A percentile compares a stretch with the other conserved stretches of the same genome.
These are phyloP conservation scores for Damaliscus lunatus DNA, from an alignment of 2,113 vertebrate species.

Conservation along the genomic window DNA sequence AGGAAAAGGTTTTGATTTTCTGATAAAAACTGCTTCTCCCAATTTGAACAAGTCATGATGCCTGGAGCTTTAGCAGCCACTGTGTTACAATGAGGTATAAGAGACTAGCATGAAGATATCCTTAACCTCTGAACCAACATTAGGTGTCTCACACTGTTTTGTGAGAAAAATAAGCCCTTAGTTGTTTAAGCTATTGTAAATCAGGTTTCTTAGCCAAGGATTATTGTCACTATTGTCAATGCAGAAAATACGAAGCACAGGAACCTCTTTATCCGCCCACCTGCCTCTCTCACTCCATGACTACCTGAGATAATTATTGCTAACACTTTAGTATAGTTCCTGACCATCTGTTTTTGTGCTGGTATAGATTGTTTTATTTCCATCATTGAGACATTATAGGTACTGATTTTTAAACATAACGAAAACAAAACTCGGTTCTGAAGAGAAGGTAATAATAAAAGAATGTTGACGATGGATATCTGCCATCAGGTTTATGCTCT, in stretches of 20 bases:
- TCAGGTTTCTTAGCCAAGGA: background rate
- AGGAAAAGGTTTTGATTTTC: background rate
- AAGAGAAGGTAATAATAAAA: background rate
- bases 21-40: background rate
- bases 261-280: background rate
- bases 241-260: background rate
- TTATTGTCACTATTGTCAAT: background rate
- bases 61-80: background rate
- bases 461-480: background rate
- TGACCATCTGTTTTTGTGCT: background rate
- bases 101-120: background rate
- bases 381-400: background rate
- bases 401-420: conserved; percentile 21
- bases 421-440: background rate
- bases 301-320: background rate
- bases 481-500: background rate
- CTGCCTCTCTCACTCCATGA: background rate
- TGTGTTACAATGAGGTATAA: background rate
- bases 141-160: background rate
- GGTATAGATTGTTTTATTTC: background rate
- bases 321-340: background rate
- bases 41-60: background rate
- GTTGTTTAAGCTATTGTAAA: background rate
- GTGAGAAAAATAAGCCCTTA: background rate
- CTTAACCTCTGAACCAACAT: background rate